Evolutionary conservation across 2,797 vertebrate species (phyloP).

Genomic region (Aplochiton taeniatus): DNA sequence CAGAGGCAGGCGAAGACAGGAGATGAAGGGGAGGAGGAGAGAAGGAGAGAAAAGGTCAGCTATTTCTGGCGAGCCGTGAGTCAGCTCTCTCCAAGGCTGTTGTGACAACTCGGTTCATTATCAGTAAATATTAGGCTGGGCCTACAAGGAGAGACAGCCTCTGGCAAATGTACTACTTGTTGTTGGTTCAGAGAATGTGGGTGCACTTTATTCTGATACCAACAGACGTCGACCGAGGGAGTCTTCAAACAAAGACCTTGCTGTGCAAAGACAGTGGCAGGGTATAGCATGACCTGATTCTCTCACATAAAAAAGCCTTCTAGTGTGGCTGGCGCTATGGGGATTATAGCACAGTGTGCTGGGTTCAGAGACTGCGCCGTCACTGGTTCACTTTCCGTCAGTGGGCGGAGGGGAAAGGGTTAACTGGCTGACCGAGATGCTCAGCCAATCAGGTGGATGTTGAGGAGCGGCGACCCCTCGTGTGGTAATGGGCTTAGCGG

Average conservation of each 20-base stretch:
- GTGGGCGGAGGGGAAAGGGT: conserved; percentile 19
- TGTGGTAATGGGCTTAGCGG: conserved; percentile 68
- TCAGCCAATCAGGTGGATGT: conserved; percentile 34
- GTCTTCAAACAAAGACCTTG: neutral
- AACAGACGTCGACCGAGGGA: too few relatives aligned
- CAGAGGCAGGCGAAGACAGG: neutral
- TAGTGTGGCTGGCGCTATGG: conserved; percentile 22
- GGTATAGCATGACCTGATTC: too few relatives aligned
- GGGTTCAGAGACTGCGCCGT: conserved; percentile 4
- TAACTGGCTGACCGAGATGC: conserved; percentile 16
- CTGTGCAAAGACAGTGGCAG: too few relatives aligned
- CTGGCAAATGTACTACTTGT: neutral
- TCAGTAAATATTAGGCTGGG: neutral
- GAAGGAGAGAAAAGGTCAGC: conserved; percentile 1
- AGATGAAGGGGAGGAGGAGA: neutral
- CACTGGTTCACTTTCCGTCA: neutral
- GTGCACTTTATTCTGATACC: conserved; percentile 3
- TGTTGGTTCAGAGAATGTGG: neutral
- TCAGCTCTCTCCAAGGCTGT: neutral
- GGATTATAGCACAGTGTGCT: conserved; percentile 17
- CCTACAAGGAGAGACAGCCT: neutral
- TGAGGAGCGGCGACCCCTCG: conserved; percentile 40
- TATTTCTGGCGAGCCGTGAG: neutral
- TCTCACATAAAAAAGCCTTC: neutral
- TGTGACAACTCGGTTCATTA: neutral